A percentile compares a stretch with the other conserved stretches of the same genome.
phyloP scores from a whole-genome alignment of 2,113 vertebrate species.

The Symphodus melops region DNA sequence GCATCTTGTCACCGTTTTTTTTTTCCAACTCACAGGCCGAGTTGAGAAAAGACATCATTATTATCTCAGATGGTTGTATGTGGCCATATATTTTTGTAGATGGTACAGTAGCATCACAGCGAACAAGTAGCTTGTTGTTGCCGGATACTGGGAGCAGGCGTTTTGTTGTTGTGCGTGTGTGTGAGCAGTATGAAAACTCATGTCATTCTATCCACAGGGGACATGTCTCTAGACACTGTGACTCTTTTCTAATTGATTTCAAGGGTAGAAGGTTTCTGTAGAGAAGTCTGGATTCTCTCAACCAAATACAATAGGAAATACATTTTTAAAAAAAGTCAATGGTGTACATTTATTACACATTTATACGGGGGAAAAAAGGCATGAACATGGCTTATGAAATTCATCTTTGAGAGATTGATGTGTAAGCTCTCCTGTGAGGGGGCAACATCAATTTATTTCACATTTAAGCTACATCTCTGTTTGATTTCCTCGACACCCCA shows the following conservation, averaged over 20 bases:
- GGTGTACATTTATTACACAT: constrained; percentile 1
- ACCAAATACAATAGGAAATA: constrained; percentile 16
- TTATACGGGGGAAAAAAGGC: neutral
- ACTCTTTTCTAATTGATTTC: constrained; percentile 37
- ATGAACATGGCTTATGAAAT: constrained; percentile 39
- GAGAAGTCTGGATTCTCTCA: constrained; percentile 45
- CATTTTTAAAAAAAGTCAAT: constrained; percentile 10
- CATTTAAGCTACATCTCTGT: constrained; percentile 25
- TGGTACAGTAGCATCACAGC: neutral
- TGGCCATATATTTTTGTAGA: neutral
- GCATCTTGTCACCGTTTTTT: neutral
- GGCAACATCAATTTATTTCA: constrained; percentile 30
- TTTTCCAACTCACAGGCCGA: constrained; percentile 22
- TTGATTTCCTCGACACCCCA: constrained; percentile 6
- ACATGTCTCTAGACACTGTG: constrained; percentile 3
- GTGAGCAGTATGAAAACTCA: constrained; percentile 1
- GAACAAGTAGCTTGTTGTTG: constrained; percentile 18
- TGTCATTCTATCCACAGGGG: constrained; percentile 18
- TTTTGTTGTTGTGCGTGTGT: neutral
- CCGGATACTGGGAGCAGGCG: neutral
- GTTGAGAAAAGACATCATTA: constrained; percentile 15
- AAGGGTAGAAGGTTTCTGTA: neutral
- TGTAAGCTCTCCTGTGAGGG: neutral
- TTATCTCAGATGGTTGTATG: constrained; percentile 8
- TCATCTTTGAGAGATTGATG: neutral